Percentiles rank a stretch among this genome's conserved stretches.
These are phyloP conservation scores for Drosophila anceps DNA, from an alignment of 2,888 invertebrate genomes.

Conservation along the genomic window DNA sequence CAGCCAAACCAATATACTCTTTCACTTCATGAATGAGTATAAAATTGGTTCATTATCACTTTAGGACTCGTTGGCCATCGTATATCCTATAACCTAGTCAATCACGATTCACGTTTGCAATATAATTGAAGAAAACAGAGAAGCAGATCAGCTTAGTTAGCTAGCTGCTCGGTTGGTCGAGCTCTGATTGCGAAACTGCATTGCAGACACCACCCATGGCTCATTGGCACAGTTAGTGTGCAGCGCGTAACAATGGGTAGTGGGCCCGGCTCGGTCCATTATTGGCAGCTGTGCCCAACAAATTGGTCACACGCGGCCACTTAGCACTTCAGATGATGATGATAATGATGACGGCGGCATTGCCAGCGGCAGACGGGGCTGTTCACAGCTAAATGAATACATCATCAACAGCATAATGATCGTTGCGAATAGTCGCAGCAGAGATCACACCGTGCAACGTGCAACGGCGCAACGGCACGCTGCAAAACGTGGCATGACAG, in stretches of 20 bases:
- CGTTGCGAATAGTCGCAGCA: neutral
- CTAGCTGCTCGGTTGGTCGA: too few relatives aligned
- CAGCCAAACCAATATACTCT: too few relatives aligned
- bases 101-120: neutral
- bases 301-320: slow-evolving; percentile 79
- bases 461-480: too few relatives aligned
- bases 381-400: slow-evolving; percentile 52
- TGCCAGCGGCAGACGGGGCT: slow-evolving; percentile 17
- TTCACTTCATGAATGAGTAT: too few relatives aligned
- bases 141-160: neutral
- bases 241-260: slow-evolving; percentile 24
- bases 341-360: slow-evolving; percentile 27
- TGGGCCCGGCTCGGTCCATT: slow-evolving; percentile 12
- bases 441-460: slow-evolving; percentile 33
- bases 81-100: neutral
- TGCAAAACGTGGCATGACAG: too few relatives aligned
- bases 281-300: slow-evolving; percentile 63
- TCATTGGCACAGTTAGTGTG: slow-evolving; percentile 11
- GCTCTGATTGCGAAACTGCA: neutral
- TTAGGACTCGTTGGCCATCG: neutral
- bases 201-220: slow-evolving; percentile 22
- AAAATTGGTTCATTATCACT: neutral
- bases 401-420: slow-evolving; percentile 32
- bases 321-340: slow-evolving; percentile 67
- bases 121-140: neutral